These are phyloP conservation scores for Sarcophaga rosellei DNA, from an alignment of 2,888 invertebrate genomes.

Conservation along the genomic window DNA sequence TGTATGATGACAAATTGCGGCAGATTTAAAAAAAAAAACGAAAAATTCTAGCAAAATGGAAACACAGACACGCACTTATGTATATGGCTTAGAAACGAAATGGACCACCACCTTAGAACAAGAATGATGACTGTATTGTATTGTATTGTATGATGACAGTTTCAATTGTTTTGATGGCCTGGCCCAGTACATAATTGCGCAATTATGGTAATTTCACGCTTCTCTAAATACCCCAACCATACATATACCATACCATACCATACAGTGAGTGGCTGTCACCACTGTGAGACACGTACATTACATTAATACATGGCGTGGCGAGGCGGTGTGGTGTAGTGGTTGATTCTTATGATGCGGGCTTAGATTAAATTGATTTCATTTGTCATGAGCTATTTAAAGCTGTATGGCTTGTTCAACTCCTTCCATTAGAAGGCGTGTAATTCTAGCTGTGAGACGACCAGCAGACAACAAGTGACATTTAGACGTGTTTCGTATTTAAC, in stretches of 20 bases:
- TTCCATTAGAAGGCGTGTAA: neutral
- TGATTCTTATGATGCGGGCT: constrained; percentile 26
- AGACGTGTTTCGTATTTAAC: neutral
- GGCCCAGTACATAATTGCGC: constrained; percentile 72
- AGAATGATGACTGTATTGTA: neutral
- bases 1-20: constrained; percentile 11
- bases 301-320: neutral
- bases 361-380: neutral
- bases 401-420: too few relatives aligned
- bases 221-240: constrained; percentile 43
- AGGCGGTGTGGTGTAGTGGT: neutral
- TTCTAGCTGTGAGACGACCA: neutral
- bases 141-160: constrained; percentile 66
- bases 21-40: neutral
- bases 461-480: neutral
- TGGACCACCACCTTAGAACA: constrained; percentile 32
- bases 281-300: neutral
- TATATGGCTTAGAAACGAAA: neutral
- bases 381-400: neutral
- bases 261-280: neutral
- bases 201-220: constrained; percentile 71
- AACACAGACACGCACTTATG: too few relatives aligned
- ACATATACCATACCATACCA: neutral
- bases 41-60: neutral
- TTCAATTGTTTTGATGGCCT: constrained; percentile 67